Base-by-base conservation (phyloP, 1,140 invertebrate genomes). In the Ditylenchus dipsaci region DNA sequence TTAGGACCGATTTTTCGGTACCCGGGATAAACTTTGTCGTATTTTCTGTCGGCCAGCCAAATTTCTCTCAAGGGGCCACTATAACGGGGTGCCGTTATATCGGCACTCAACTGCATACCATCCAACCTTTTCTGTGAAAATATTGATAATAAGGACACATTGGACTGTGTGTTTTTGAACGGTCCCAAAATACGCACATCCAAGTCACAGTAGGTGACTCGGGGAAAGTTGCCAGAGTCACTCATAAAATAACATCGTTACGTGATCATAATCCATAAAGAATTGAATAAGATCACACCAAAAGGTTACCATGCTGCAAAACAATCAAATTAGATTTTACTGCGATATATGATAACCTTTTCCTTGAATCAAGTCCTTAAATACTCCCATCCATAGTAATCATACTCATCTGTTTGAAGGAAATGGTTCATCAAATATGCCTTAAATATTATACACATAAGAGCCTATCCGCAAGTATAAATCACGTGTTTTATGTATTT, bases 371-470 rank as follows among this genome's bases (percentile, higher is more conserved):
- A 81, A 63, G 63, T 81, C 79, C 17, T 33, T 60, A 17, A 81
- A 30, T 13, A 81, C 80, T 15, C 80, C 53, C 68, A 76, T 1
- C 79, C 59, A 29, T 61, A 61, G 29, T 33, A 63, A 57, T 83
- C 82, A 69, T 85, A 86, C 29, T 85, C 81, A 43, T 78, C 76
- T 38, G 82, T 83, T 65, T 85, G 84, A 30, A 87, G 76, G 72
- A 87, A 86, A 58, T 76, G 76, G 74, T 87, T 86, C 74, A 87
- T 77, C 68, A 87, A 77, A 77, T 84, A 87, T 65, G 86, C 73
- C 76, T 81, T 58, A 63, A 79, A 67, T n/a, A 29, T 30, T 27
- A 53, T 62, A 62, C 33, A 29, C 15, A 5, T 62, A 9, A 21
- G 13, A 9, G 60, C n/a, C n/a, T n/a, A n/a, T n/a, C 23, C 53